Evolutionary conservation across 2,888 invertebrate genomes (phyloP), one percentile per base, ranked within the genome.

Genomic region (Alentia gelatinosa): DNA sequence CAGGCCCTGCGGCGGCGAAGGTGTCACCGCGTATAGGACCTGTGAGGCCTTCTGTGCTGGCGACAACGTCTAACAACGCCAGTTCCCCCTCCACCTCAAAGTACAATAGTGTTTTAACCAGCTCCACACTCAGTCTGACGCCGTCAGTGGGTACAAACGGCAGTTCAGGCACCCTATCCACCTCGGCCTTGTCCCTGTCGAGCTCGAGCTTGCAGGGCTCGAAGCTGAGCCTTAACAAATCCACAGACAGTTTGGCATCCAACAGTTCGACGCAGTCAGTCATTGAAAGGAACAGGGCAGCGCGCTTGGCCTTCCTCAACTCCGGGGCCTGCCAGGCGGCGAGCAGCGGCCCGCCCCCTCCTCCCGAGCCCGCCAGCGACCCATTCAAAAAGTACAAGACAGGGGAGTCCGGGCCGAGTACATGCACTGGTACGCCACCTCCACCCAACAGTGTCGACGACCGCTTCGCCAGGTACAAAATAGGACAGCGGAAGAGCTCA

Each of bases 241-340:
- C 89, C 39, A 74, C 89, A 42, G 89, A 89, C 75, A 89, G 89
- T 89, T 26, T 89, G 30, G 74, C 63, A 26, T 89, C 89, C 3
- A 89, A 63, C 19, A 30, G 63, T n/a, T 88, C 88, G 9, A 30
- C 47, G 9, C 50, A 47, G 3, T 56, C 89, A 23, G 40, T 40
- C 12, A 63, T 63, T 7, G 89, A 89, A 30, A 37, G 89, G 19
- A 89, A 37, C 40, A 30, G 89, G 1, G 63, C 63, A n/a, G 63
- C 89, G 3, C 56, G 63, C 1, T n/a, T 89, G 68, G 89, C 89
- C 0, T 89, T 89, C 75, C 37, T 89, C 15, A 23, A 56, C n/a
- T 35, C 26, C n/a, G 37, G 26, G 5, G 23, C 56, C 0, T 30
- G 35, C 12, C 40, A 68, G 15, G 12, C 68, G 1, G 37, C 74